phyloP scores from a whole-genome alignment of 53 echinoderm and acorn worm genomes.

The Temnopleurus reevesii region DNA sequence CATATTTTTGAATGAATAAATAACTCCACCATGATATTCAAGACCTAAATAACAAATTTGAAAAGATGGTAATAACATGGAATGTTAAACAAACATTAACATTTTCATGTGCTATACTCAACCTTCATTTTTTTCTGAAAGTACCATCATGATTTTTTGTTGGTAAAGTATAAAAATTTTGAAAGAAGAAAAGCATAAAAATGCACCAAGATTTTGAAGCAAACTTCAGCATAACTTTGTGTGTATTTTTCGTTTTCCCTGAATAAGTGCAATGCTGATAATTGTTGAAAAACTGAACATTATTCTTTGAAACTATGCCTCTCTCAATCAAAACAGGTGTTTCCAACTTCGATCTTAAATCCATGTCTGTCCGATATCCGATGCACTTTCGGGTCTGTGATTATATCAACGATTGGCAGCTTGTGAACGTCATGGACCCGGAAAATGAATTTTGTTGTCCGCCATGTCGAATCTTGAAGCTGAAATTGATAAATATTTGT shows the following conservation, averaged over 20 bases:
- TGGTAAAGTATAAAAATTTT: neutral
- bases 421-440: constrained; percentile 68
- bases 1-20: too few species aligned
- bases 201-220: neutral
- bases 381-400: constrained; percentile 72
- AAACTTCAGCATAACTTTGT: neutral
- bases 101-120: neutral
- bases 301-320: neutral
- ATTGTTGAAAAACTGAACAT: neutral
- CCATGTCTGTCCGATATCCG: constrained; percentile 56
- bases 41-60: too few species aligned
- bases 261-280: neutral
- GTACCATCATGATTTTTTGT: neutral
- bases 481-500: constrained; percentile 60
- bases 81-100: neutral
- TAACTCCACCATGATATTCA: too few species aligned
- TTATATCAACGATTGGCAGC: constrained; percentile 87
- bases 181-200: neutral
- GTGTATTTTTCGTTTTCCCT: neutral
- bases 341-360: constrained; percentile 80
- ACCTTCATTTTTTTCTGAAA: neutral
- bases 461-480: constrained; percentile 73
- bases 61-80: too few species aligned
- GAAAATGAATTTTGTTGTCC: constrained; percentile 76
- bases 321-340: constrained; percentile 74